Evolutionary conservation across 1,140 invertebrate genomes (phyloP).

Genomic region (Scaptomyza montana): DNA sequence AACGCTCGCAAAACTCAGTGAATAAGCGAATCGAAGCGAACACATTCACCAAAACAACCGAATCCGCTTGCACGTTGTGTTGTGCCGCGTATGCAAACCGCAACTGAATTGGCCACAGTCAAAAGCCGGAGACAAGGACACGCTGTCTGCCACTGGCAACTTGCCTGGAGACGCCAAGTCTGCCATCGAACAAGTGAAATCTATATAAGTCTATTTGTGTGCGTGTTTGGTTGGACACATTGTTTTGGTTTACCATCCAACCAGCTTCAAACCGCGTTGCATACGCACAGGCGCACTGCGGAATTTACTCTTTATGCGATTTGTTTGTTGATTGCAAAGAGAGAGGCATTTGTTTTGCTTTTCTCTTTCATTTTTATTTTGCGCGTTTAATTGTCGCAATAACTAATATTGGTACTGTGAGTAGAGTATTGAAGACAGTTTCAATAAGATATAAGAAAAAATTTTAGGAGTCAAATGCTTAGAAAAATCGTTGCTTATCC

Average conservation of each 20-base stretch:
- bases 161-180: conserved; percentile 57
- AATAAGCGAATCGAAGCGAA: conserved; percentile 16
- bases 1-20: conserved; percentile 18
- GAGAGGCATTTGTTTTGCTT: conserved; percentile 8
- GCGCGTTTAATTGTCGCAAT: conserved; percentile 13
- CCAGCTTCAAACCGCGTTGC: conserved; percentile 72
- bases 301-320: conserved; percentile 51
- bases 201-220: not conserved
- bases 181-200: conserved; percentile 55
- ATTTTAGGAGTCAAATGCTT: no score
- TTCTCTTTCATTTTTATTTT: conserved; percentile 55
- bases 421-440: not conserved
- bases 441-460: no score
- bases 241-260: conserved; percentile 71
- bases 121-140: conserved; percentile 50
- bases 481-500: no score
- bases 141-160: conserved; percentile 37
- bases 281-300: conserved; percentile 74
- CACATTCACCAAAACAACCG: not conserved
- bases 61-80: conserved; percentile 65
- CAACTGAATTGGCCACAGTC: conserved; percentile 76
- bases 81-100: conserved; percentile 68
- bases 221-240: conserved; percentile 41
- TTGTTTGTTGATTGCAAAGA: conserved; percentile 27
- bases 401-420: conserved; percentile 13